phyloP scores from a whole-genome alignment of 2,797 vertebrate genomes.

The Centropyge bicolor region DNA sequence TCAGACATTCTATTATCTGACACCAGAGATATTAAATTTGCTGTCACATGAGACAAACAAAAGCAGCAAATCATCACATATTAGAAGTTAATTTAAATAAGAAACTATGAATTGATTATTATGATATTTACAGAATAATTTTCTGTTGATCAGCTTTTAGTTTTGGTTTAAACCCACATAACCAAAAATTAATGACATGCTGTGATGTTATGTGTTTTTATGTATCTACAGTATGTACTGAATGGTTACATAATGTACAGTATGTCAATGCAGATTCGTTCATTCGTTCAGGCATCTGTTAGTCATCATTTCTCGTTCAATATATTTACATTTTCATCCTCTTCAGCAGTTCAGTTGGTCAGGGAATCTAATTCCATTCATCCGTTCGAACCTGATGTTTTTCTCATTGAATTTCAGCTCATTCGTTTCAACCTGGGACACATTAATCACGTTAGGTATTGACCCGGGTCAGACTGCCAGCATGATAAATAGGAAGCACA shows the following conservation, averaged over 20 bases:
- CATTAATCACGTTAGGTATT: slow-evolving; percentile 49
- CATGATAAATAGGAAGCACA: slow-evolving; percentile 46
- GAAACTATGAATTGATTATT: background rate
- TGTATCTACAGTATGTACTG: background rate
- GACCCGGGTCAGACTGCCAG: slow-evolving; percentile 51
- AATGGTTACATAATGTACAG: background rate
- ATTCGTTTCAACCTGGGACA: slow-evolving; percentile 41
- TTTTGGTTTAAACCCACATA: background rate
- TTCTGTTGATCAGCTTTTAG: background rate
- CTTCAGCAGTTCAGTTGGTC: slow-evolving; percentile 12
- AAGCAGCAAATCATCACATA: background rate
- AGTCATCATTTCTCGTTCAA: slow-evolving; percentile 3
- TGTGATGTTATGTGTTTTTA: background rate
- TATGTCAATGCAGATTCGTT: background rate
- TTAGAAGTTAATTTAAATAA: background rate
- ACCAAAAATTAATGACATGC: background rate
- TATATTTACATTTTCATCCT: slow-evolving; percentile 33
- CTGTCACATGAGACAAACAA: background rate
- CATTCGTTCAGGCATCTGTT: slow-evolving; percentile 1
- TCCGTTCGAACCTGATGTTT: slow-evolving; percentile 30
- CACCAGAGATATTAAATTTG: background rate
- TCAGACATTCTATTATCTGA: too few species aligned
- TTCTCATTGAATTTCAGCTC: slow-evolving; percentile 29
- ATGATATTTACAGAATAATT: background rate
- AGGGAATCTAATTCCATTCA: slow-evolving; percentile 30